Evolutionary conservation across 2,113 vertebrate species (phyloP).

Genomic region (Nothoprocta pentlandii): DNA sequence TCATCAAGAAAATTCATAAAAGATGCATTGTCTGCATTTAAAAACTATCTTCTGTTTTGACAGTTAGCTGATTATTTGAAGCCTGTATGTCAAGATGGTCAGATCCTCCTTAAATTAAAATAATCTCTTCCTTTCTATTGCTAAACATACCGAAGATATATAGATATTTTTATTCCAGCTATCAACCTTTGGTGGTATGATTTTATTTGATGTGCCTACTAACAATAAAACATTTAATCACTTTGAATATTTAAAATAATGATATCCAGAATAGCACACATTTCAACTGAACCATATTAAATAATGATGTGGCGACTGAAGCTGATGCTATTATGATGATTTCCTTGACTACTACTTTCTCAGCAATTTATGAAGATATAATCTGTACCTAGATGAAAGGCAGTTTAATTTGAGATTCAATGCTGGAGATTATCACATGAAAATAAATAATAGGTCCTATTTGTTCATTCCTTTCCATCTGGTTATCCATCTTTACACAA

Average conservation of each 20-base stretch:
- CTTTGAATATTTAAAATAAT: background rate
- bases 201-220: background rate
- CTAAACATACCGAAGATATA: background rate
- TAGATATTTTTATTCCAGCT: background rate
- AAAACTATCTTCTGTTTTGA: background rate
- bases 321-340: background rate
- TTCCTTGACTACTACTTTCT: background rate
- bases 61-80: background rate
- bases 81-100: background rate
- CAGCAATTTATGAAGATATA: background rate
- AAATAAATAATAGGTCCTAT: background rate
- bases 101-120: background rate
- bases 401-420: background rate
- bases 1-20: background rate
- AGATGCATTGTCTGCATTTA: background rate
- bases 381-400: background rate
- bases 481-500: background rate
- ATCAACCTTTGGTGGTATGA: background rate
- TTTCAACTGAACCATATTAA: background rate
- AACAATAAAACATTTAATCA: slow-evolving; percentile 25
- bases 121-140: background rate
- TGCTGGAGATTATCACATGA: background rate
- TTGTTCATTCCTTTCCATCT: background rate
- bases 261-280: background rate
- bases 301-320: background rate